Conservation (phyloP, 2,888 invertebrate genomes). For the Cryptocephalus primarius region DNA sequence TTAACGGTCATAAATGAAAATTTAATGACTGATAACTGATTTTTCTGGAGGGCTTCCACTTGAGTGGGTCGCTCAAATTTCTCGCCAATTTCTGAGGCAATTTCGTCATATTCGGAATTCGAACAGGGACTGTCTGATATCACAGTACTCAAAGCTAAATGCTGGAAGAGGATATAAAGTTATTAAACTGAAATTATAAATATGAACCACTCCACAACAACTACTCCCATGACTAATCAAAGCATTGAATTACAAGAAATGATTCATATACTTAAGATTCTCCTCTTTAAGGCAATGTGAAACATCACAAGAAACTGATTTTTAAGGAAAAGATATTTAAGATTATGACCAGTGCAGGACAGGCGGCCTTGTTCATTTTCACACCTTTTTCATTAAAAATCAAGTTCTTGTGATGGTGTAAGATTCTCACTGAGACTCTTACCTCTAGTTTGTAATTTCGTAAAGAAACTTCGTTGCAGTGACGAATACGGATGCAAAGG, state of each 20-base stretch:
- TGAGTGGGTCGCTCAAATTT: slow-evolving; percentile 9
- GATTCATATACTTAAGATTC: too few species aligned
- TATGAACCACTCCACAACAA: too few species aligned
- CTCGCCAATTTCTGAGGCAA: slow-evolving; percentile 6
- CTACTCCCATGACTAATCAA: too few species aligned
- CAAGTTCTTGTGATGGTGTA: too few species aligned
- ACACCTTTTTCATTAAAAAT: too few species aligned
- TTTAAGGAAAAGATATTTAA: too few species aligned
- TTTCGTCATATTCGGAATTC: slow-evolving; percentile 4
- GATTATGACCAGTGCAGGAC: too few species aligned
- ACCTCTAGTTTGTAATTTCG: slow-evolving; percentile 39
- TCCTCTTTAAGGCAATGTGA: too few species aligned
- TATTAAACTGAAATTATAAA: too few species aligned
- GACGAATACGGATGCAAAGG: slow-evolving; percentile 37
- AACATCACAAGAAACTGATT: too few species aligned
- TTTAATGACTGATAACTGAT: slow-evolving; percentile 38
- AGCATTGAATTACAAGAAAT: too few species aligned
- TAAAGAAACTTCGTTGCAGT: slow-evolving; percentile 40
- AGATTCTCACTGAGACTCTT: slow-evolving; percentile 5
- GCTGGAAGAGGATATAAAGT: slow-evolving; percentile 3
- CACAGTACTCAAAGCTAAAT: background rate
- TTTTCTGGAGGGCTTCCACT: slow-evolving; percentile 26
- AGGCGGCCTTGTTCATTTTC: too few species aligned
- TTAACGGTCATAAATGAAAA: slow-evolving; percentile 37
- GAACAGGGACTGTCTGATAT: slow-evolving; percentile 3